Evolutionary conservation across 1,140 invertebrate species (phyloP).

Genomic region (Paramacrobiotus metropolitanus): DNA sequence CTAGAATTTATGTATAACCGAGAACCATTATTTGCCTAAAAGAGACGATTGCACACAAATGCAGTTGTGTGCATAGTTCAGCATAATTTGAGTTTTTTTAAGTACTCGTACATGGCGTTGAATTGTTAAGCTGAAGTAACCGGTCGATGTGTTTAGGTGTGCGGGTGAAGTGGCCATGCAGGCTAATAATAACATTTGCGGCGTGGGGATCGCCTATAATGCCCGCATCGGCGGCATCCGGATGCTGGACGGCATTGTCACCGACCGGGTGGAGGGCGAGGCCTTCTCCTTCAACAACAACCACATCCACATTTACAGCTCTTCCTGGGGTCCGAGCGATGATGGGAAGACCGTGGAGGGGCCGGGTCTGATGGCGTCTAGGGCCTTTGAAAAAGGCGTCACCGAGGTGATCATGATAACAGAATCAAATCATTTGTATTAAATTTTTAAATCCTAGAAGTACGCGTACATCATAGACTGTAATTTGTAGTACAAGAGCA

Average conservation of each 20-base stretch:
- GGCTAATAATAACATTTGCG: slow-evolving; percentile 73
- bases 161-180: slow-evolving; percentile 76
- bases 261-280: slow-evolving; percentile 84
- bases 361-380: slow-evolving; percentile 46
- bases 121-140: too few species aligned
- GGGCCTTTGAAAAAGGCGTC: slow-evolving; percentile 48
- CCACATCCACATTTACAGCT: slow-evolving; percentile 93
- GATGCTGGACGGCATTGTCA: slow-evolving; percentile 95
- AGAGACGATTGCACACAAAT: too few species aligned
- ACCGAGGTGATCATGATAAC: too few species aligned
- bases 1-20: too few species aligned
- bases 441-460: too few species aligned
- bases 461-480: too few species aligned
- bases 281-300: slow-evolving; percentile 78
- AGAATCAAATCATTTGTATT: too few species aligned
- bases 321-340: slow-evolving; percentile 89
- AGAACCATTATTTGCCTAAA: too few species aligned
- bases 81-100: too few species aligned
- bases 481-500: too few species aligned
- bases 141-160: slow-evolving; percentile 30
- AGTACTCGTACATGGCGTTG: too few species aligned
- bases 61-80: too few species aligned
- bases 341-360: slow-evolving; percentile 60
- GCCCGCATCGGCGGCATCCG: slow-evolving; percentile 79
- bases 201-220: slow-evolving; percentile 77